phyloP scores from a whole-genome alignment of 2,888 invertebrate species.

The Mechanitis mazaeus region DNA sequence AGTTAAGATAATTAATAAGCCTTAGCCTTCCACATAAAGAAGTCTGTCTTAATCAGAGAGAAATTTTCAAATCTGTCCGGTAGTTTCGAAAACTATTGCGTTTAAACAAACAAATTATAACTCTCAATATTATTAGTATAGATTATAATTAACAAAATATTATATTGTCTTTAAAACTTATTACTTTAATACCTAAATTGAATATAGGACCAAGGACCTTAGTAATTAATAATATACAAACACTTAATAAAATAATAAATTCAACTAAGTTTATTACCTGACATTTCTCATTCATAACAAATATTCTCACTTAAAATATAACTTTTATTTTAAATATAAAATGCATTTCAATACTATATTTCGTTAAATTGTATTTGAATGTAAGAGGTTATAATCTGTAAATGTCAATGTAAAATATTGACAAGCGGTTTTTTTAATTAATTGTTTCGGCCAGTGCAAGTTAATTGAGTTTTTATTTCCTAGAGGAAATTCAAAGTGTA shows the following conservation, averaged over 20 bases:
- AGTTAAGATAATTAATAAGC: no score
- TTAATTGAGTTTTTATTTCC: slow-evolving; percentile 13
- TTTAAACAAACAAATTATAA: no score
- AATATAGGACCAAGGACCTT: neutral
- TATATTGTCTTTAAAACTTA: no score
- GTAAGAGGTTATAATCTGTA: slow-evolving; percentile 45
- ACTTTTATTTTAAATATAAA: slow-evolving; percentile 34
- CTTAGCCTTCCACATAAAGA: no score
- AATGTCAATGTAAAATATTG: slow-evolving; percentile 34
- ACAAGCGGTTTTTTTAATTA: slow-evolving; percentile 14
- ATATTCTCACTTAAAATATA: slow-evolving; percentile 34
- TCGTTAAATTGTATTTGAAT: slow-evolving; percentile 41
- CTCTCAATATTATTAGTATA: no score
- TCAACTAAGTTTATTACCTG: slow-evolving; percentile 40
- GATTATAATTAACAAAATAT: no score
- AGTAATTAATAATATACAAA: neutral
- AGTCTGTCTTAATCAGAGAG: no score
- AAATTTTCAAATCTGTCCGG: no score
- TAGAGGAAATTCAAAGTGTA: neutral
- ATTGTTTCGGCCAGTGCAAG: neutral
- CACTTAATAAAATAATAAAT: neutral
- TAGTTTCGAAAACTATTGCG: no score
- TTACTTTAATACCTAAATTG: neutral
- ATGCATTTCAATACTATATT: slow-evolving; percentile 51
- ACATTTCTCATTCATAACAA: slow-evolving; percentile 59